These are phyloP conservation scores for Propithecus deckenii DNA, from an alignment of 2,797 vertebrate genomes.

Conservation along the genomic window DNA sequence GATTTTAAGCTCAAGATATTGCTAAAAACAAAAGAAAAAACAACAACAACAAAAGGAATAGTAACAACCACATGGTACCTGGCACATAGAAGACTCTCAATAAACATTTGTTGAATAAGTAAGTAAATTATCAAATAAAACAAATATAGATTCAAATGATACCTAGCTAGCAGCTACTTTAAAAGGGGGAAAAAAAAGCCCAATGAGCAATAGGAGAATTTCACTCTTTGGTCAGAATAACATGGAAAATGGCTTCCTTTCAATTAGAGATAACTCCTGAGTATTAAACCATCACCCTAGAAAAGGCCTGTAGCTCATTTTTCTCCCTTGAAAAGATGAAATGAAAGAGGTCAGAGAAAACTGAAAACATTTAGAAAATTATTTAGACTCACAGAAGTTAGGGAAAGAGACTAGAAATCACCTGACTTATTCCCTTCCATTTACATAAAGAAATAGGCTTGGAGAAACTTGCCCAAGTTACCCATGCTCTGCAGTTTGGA, in stretches of 20 bases:
- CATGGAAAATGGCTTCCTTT: background rate
- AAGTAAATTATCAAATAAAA: constrained; percentile 44
- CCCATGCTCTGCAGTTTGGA: background rate
- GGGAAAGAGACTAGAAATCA: background rate
- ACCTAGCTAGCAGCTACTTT: background rate
- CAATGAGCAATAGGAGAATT: background rate
- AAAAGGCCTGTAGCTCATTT: background rate
- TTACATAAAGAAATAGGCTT: constrained; percentile 19
- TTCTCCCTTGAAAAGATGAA: constrained; percentile 21
- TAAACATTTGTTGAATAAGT: constrained; percentile 42
- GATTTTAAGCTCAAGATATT: constrained; percentile 29
- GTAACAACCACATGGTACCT: constrained; percentile 2
- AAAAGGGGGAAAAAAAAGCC: background rate
- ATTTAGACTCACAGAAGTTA: background rate
- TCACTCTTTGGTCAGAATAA: constrained; percentile 14
- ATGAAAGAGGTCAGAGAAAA: background rate
- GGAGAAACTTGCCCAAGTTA: background rate
- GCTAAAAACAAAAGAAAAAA: constrained; percentile 19
- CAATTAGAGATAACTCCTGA: background rate
- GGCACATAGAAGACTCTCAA: background rate
- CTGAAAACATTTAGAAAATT: constrained; percentile 6
- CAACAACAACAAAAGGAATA: constrained; percentile 16
- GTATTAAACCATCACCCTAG: background rate
- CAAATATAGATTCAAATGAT: constrained; percentile 14
- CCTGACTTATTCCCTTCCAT: background rate